Evolutionary conservation across 2,113 vertebrate genomes (phyloP).

Genomic region (Rhineura floridana): DNA sequence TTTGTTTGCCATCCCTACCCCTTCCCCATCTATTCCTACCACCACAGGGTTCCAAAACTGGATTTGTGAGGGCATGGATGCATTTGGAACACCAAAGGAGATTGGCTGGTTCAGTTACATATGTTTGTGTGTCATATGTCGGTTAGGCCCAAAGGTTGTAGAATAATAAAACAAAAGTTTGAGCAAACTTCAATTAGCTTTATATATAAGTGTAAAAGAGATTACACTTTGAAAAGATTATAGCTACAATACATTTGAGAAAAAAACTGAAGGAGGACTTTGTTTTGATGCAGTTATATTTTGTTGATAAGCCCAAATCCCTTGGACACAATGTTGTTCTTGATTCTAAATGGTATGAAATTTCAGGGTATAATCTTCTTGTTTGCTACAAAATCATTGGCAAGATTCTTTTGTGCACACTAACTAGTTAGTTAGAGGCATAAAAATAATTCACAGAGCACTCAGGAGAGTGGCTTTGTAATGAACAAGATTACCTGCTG

Average conservation of each 20-base stretch:
- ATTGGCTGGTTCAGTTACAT: too few relatives aligned
- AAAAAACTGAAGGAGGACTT: not conserved
- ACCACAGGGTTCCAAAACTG: too few relatives aligned
- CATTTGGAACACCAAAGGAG: too few relatives aligned
- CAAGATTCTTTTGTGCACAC: not conserved
- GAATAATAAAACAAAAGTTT: not conserved
- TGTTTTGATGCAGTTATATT: not conserved
- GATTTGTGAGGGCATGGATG: too few relatives aligned
- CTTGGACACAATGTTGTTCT: not conserved
- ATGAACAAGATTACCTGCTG: not conserved
- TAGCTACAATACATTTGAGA: not conserved
- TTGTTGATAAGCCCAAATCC: not conserved
- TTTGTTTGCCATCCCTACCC: too few relatives aligned
- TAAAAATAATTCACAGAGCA: not conserved
- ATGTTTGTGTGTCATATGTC: not conserved
- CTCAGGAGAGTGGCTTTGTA: not conserved
- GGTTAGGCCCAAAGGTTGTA: not conserved
- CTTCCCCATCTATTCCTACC: too few relatives aligned
- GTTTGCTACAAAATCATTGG: slow-evolving; percentile 1
- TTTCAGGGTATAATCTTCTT: not conserved
- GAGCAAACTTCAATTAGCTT: not conserved
- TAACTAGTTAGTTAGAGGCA: not conserved
- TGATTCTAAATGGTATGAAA: not conserved
- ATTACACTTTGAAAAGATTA: not conserved
- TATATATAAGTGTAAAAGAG: not conserved